These are phyloP conservation scores for Sarcophaga peregrina DNA, from an alignment of 1,140 invertebrate species.

Conservation along the genomic window DNA sequence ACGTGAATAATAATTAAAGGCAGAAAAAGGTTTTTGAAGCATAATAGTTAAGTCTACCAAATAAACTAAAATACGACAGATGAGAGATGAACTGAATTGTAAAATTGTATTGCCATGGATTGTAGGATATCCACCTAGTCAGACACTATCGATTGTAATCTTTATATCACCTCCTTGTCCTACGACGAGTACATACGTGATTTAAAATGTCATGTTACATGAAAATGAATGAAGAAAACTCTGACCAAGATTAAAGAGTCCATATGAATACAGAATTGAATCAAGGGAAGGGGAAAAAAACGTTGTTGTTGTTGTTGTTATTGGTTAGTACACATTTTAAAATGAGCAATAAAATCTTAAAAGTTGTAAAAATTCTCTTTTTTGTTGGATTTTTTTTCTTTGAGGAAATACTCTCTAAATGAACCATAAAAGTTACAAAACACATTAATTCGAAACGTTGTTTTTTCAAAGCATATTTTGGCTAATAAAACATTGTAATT, in stretches of 20 bases:
- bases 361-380: not conserved
- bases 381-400: not conserved
- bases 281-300: not conserved
- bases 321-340: not conserved
- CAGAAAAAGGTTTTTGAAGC: too few relatives aligned
- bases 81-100: too few relatives aligned
- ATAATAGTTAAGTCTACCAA: too few relatives aligned
- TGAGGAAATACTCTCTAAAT: not conserved
- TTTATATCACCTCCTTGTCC: too few relatives aligned
- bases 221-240: not conserved
- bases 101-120: too few relatives aligned
- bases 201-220: constrained; percentile 10
- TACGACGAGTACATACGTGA: not conserved
- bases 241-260: not conserved
- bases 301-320: too few relatives aligned
- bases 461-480: too few relatives aligned
- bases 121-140: too few relatives aligned
- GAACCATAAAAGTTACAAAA: not conserved
- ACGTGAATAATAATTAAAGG: too few relatives aligned
- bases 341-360: constrained; percentile 1
- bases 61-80: too few relatives aligned
- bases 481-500: too few relatives aligned
- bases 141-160: too few relatives aligned
- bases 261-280: not conserved
- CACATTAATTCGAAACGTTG: not conserved